Evolutionary conservation across 1,140 invertebrate species (phyloP).

Genomic region (Caerostris darwini): DNA sequence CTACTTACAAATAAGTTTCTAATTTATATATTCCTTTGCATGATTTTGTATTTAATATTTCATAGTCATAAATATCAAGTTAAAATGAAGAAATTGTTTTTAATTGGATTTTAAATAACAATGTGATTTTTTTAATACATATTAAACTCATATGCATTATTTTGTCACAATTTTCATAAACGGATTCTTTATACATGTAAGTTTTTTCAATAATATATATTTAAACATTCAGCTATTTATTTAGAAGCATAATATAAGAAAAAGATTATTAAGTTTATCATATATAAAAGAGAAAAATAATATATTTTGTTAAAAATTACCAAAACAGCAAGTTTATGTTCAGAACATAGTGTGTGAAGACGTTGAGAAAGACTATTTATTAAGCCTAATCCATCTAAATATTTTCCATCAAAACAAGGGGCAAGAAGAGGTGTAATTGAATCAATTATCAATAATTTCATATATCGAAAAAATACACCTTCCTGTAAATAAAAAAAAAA

Average conservation of each 20-base stretch:
- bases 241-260: neutral
- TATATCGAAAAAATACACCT: neutral
- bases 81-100: too few species aligned
- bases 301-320: conserved; percentile 2
- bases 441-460: conserved; percentile 65
- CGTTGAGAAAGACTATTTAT: conserved; percentile 55
- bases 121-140: too few species aligned
- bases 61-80: too few species aligned
- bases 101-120: too few species aligned
- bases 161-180: too few species aligned
- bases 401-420: conserved; percentile 66
- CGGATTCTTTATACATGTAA: too few species aligned
- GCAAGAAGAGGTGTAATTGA: conserved; percentile 66
- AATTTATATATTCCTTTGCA: too few species aligned
- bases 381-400: conserved; percentile 60
- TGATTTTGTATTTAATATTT: too few species aligned
- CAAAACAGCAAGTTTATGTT: conserved; percentile 58
- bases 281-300: neutral
- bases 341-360: conserved; percentile 11
- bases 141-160: too few species aligned
- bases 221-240: neutral
- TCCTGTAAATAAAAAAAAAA: conserved; percentile 35
- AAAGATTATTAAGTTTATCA: neutral
- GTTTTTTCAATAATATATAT: neutral
- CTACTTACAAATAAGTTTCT: too few species aligned